Percentiles rank a stretch among this genome's conserved stretches.
Evolutionary conservation across 2,888 invertebrate species (phyloP).

Genomic region (Baronia brevicornis): DNA sequence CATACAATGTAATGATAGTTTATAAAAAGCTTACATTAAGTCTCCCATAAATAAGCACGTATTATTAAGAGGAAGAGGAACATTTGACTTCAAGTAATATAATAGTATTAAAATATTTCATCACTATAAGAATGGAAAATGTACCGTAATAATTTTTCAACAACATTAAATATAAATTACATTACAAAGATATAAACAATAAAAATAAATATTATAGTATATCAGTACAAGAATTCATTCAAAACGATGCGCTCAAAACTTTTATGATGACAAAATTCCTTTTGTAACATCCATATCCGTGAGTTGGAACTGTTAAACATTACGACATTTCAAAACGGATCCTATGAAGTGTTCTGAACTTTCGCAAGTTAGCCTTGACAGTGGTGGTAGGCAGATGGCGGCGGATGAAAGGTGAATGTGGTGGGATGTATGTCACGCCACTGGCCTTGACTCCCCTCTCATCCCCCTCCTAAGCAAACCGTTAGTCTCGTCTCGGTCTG

Average conservation of each 20-base stretch:
- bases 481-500: conserved; percentile 23
- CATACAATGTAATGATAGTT: conserved; percentile 47
- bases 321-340: conserved; percentile 44
- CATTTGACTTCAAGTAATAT: too few relatives aligned
- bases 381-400: conserved; percentile 58
- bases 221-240: not conserved
- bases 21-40: too few relatives aligned
- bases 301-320: conserved; percentile 27
- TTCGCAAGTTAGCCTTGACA: conserved; percentile 70
- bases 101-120: too few relatives aligned
- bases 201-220: not conserved
- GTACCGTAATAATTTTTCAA: too few relatives aligned
- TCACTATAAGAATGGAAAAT: too few relatives aligned
- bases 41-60: too few relatives aligned
- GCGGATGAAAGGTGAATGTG: conserved; percentile 68
- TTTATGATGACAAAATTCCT: conserved; percentile 31
- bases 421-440: conserved; percentile 63
- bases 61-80: too few relatives aligned
- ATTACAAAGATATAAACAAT: not conserved
- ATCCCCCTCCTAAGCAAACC: conserved; percentile 39
- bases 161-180: too few relatives aligned
- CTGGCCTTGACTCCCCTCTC: conserved; percentile 66
- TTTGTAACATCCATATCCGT: conserved; percentile 25
- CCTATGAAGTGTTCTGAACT: conserved; percentile 36
- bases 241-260: not conserved